Conservation (phyloP, 2,113 vertebrate genomes). For the Hucho hucho region DNA sequence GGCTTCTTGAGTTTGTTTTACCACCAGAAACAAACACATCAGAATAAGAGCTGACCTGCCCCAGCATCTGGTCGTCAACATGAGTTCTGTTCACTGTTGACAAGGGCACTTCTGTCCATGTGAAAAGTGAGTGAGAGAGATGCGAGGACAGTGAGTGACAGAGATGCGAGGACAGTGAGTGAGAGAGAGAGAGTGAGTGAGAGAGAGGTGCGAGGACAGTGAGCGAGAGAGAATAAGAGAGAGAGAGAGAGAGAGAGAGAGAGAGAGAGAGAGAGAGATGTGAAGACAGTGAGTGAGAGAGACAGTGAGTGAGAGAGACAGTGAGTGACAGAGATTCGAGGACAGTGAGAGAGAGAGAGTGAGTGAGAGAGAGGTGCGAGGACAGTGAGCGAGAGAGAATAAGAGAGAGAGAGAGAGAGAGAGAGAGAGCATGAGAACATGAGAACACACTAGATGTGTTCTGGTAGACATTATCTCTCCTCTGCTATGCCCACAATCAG, state of each 20-base stretch:
- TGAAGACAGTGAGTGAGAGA: constrained; percentile 4
- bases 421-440: background rate
- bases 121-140: constrained; percentile 16
- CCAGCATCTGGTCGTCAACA: background rate
- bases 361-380: no score
- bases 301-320: background rate
- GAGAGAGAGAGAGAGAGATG: background rate
- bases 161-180: no score
- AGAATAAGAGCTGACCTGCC: no score
- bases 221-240: background rate
- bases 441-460: background rate
- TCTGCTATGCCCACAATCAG: background rate
- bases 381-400: no score
- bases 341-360: background rate
- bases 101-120: constrained; percentile 34
- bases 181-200: background rate
- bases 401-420: background rate
- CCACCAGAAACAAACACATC: no score
- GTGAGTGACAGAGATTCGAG: background rate
- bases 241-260: constrained; percentile 5
- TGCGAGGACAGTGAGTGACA: no score
- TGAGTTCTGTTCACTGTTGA: constrained; percentile 8
- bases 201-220: background rate
- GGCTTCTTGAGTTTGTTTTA: no score
- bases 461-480: background rate